Conservation (phyloP, 2,888 invertebrate genomes). For the Stegophylla sp. region DNA sequence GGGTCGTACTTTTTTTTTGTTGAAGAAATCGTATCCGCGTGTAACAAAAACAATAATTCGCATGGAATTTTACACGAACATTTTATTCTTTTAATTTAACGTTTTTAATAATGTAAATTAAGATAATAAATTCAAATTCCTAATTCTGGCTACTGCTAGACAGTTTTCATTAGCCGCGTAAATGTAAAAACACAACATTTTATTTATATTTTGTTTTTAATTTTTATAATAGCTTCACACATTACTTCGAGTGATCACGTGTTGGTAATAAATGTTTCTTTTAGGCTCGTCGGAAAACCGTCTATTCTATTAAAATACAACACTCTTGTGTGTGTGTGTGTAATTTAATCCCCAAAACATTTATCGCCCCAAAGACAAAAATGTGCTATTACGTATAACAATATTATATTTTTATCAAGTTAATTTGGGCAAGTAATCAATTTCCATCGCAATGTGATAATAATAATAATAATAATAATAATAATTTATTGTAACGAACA, state of each 20-base stretch:
- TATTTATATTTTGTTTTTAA: not conserved
- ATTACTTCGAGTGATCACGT: not conserved
- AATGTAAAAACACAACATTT: not conserved
- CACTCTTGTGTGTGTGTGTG: no score
- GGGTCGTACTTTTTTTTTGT: no score
- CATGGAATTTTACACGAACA: no score
- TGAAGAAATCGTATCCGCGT: no score
- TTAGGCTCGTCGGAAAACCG: not conserved
- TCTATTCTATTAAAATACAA: not conserved
- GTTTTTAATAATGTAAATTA: not conserved
- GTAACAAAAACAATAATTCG: no score
- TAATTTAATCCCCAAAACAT: no score
- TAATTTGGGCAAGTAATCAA: conserved; percentile 12
- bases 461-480: conserved; percentile 12
- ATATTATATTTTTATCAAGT: conserved; percentile 7
- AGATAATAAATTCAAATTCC: not conserved
- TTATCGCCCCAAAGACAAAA: not conserved
- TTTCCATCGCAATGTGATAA: conserved; percentile 7
- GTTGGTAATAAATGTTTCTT: not conserved
- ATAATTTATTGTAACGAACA: not conserved
- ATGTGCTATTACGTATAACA: no score
- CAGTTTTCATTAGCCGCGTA: not conserved
- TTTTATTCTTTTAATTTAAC: not conserved
- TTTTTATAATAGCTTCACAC: not conserved
- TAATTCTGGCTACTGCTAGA: not conserved